Evolutionary conservation across 92 coral and sea anemone species (phyloP).

Genomic region (Porites rus): DNA sequence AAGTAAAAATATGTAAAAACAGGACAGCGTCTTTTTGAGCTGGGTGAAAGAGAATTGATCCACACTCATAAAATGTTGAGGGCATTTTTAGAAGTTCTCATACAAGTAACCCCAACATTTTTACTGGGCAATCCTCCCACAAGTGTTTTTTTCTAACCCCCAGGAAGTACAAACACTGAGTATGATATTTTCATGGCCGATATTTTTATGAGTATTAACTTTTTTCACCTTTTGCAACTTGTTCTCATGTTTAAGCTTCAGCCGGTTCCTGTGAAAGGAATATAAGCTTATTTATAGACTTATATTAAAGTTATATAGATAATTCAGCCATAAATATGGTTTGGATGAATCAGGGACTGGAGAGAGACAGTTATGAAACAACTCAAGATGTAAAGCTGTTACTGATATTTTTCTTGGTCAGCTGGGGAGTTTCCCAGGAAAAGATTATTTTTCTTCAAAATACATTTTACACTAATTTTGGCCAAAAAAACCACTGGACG

Average conservation of each 20-base stretch:
- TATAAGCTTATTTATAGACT: background rate
- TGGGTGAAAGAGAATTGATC: too few relatives aligned
- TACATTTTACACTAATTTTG: too few relatives aligned
- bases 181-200: background rate
- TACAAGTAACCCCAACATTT: too few relatives aligned
- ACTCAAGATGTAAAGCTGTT: background rate
- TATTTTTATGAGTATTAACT: too few relatives aligned
- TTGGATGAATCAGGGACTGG: background rate
- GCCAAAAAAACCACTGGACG: background rate
- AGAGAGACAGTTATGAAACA: background rate
- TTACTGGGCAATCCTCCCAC: background rate
- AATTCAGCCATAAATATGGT: background rate
- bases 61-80: too few relatives aligned
- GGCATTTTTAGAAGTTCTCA: too few relatives aligned
- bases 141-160: background rate
- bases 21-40: too few relatives aligned
- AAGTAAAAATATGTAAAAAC: too few relatives aligned
- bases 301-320: too few relatives aligned
- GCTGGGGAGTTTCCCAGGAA: background rate
- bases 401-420: background rate
- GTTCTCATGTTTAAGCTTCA: conserved; percentile 41
- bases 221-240: conserved; percentile 47
- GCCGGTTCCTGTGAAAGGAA: conserved; percentile 27
- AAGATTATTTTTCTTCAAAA: too few relatives aligned
- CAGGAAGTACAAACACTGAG: background rate